phyloP scores from a whole-genome alignment of 2,888 invertebrate genomes.

The Apamea crenata region DNA sequence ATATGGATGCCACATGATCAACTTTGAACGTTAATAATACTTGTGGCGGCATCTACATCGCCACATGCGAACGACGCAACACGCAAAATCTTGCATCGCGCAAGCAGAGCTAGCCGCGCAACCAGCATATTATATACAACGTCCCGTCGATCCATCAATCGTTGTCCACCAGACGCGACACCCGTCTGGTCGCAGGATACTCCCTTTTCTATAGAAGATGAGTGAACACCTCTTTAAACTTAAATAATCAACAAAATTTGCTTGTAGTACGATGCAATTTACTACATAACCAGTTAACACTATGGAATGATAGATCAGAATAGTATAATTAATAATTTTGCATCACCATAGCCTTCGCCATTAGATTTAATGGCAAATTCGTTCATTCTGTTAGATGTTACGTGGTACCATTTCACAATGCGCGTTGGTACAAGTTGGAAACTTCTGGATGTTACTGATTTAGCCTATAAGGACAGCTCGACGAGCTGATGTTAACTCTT shows the following conservation, averaged over 20 bases:
- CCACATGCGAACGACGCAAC: no score
- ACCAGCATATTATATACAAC: no score
- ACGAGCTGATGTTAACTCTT: background rate
- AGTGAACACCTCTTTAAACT: no score
- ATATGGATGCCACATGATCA: no score
- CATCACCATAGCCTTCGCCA: background rate
- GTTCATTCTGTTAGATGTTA: conserved; percentile 13
- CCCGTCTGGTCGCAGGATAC: no score
- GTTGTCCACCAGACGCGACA: no score
- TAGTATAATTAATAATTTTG: conserved; percentile 17
- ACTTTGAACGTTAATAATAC: no score
- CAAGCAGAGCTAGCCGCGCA: no score
- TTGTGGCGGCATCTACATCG: no score
- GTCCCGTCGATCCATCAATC: no score
- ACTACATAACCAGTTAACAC: background rate
- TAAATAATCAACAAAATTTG: background rate
- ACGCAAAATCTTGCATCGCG: no score
- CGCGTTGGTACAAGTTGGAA: conserved; percentile 26
- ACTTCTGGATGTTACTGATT: background rate
- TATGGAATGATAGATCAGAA: background rate
- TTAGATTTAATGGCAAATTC: conserved; percentile 23
- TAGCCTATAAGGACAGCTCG: background rate
- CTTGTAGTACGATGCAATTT: background rate
- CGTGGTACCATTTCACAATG: conserved; percentile 24
- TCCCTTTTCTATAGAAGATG: no score